These are phyloP conservation scores for Manis pentadactyla DNA, from an alignment of 2,797 vertebrate genomes.

Conservation along the genomic window DNA sequence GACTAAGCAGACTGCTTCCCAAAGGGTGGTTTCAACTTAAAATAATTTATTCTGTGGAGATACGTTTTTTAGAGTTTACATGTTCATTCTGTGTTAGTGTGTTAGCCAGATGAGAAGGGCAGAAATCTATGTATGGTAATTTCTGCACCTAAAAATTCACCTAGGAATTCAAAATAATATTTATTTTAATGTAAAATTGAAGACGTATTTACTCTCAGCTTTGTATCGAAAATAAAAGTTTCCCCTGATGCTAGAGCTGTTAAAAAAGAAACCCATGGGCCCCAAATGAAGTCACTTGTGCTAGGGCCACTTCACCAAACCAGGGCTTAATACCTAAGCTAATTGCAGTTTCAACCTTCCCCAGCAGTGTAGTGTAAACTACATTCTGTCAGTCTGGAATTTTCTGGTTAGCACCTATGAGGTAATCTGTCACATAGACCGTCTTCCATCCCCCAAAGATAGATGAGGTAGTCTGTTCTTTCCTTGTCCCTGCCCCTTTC, in stretches of 20 bases:
- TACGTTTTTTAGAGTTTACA: neutral
- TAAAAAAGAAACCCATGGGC: neutral
- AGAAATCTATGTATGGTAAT: neutral
- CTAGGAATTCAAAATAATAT: neutral
- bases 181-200: constrained; percentile 12
- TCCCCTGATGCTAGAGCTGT: neutral
- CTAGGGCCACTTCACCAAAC: neutral
- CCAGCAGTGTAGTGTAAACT: neutral
- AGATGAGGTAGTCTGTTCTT: neutral
- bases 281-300: neutral
- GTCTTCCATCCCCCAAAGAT: neutral
- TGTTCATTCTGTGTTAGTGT: neutral
- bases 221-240: neutral
- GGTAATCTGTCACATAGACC: neutral
- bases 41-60: neutral
- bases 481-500: neutral
- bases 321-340: neutral
- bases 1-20: neutral
- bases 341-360: neutral
- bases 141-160: neutral
- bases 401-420: neutral
- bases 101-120: constrained; percentile 28
- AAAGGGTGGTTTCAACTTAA: neutral
- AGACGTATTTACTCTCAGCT: neutral
- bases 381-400: neutral